Evolutionary conservation across 2,113 vertebrate genomes (phyloP).

Genomic region (Haliaeetus leucogaster): DNA sequence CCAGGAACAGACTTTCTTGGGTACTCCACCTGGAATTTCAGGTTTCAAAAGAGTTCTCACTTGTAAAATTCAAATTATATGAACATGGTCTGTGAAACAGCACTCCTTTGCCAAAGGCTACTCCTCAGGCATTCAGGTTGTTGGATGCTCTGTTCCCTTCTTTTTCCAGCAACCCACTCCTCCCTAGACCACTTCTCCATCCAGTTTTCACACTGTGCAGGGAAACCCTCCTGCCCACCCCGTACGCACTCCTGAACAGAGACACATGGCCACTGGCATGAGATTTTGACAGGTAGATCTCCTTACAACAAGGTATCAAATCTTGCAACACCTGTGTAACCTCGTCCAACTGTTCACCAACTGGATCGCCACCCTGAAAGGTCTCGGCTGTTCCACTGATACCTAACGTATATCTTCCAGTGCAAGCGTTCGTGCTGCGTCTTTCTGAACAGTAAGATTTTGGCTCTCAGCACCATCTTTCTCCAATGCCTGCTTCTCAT

Average conservation of each 20-base stretch:
- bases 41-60: not conserved
- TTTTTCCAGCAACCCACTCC: not conserved
- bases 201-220: not conserved
- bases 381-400: rapidly evolving
- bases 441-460: not conserved
- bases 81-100: not conserved
- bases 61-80: not conserved
- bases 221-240: not conserved
- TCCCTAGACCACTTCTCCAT: not conserved
- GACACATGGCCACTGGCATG: not conserved
- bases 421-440: not conserved
- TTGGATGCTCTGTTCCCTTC: not conserved
- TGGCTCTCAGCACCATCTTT: not conserved
- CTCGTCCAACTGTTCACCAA: not conserved
- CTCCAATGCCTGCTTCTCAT: not conserved
- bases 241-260: not conserved
- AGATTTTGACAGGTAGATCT: not conserved
- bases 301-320: not conserved
- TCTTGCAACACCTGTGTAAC: not conserved
- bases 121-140: not conserved
- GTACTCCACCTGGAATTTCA: not conserved
- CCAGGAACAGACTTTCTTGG: not conserved
- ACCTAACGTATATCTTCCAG: rapidly evolving
- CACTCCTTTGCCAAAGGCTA: not conserved
- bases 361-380: not conserved